Base-by-base conservation (phyloP, 1,140 invertebrate genomes). In the Diachasmimorpha longicaudata region DNA sequence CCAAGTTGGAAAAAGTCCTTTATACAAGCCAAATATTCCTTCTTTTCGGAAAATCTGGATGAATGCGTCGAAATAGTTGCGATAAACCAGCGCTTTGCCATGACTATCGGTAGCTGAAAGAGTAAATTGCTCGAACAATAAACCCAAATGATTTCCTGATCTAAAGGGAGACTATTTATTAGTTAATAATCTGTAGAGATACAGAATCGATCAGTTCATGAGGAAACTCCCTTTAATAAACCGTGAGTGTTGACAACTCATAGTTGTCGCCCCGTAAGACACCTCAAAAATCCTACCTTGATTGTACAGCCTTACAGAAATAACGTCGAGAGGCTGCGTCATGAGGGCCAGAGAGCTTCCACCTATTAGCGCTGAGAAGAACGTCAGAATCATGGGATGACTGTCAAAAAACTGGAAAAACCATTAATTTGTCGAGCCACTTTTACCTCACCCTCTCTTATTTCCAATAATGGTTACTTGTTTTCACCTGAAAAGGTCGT, bases 251-350 rank as follows among this genome's bases (percentile, higher is more conserved):
- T n/a, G n/a, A n/a, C n/a, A n/a, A n/a, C n/a, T n/a, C n/a, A n/a
- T n/a, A n/a, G n/a, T n/a, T n/a, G n/a, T n/a, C n/a, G n/a, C n/a
- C n/a, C n/a, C 31, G 6, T 31, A 6, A 6, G 6, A 31, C 6
- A 6, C 31, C 1, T 42, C 4, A 42, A 42, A 42, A 10, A 42
- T 42, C 13, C 11, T 9, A 92, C 93, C 93, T 92, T 97, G 96
- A 87, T 97, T 97, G 79, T 96, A 97, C 5, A 97, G 87, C 25
- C 95, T 89, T 0, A 95, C 96, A 0, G 95, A 93, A 31, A 97
- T 91, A 0, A 96, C 93, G 88, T 97, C 96, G 79, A 96, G 95
- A 0, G 96, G 96, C 11, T 95, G 95, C 88, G 96, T 95, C 42
- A 91, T 92, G 0, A 94, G 67, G 0, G 94, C 93, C 85, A 96